These are phyloP conservation scores for Sarcophaga subvicina DNA, from an alignment of 2,888 invertebrate genomes.

Conservation along the genomic window DNA sequence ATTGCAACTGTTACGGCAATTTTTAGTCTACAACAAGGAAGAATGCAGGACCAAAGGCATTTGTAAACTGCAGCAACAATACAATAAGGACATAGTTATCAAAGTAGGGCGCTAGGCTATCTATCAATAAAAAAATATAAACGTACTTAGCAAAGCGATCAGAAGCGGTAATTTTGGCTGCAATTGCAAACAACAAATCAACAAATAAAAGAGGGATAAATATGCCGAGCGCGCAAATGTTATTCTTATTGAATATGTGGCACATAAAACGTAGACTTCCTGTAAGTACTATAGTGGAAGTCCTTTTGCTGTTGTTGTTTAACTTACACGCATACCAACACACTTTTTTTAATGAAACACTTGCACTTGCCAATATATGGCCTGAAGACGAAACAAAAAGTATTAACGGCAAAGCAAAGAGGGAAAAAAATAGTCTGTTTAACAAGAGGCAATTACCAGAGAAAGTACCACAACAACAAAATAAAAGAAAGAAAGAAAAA, in stretches of 20 bases:
- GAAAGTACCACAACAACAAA: conserved; percentile 41
- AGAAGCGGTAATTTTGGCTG: conserved; percentile 25
- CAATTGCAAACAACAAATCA: conserved; percentile 22
- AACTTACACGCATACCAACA: not conserved
- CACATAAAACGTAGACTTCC: conserved; percentile 51
- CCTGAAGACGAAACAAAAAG: conserved; percentile 10
- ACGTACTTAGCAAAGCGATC: not conserved
- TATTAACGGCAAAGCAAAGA: no score
- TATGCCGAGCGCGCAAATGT: conserved; percentile 37
- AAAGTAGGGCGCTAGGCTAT: conserved; percentile 72
- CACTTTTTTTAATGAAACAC: conserved; percentile 48
- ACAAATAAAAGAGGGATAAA: conserved; percentile 58
- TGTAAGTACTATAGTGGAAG: conserved; percentile 39
- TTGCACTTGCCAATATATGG: conserved; percentile 64
- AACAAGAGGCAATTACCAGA: conserved; percentile 55
- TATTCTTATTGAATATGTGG: conserved; percentile 34
- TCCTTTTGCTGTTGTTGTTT: conserved; percentile 1
- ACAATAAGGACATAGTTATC: conserved; percentile 51
- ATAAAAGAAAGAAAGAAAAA: conserved; percentile 4
- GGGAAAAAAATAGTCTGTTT: not conserved
- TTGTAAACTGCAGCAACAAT: not conserved
- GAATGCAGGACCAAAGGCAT: conserved; percentile 11
- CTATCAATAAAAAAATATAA: conserved; percentile 64
- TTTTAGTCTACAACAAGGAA: conserved; percentile 12
- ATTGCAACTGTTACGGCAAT: conserved; percentile 43